Conservation (phyloP, 2,888 invertebrate species). For the Mythimna pallens region DNA sequence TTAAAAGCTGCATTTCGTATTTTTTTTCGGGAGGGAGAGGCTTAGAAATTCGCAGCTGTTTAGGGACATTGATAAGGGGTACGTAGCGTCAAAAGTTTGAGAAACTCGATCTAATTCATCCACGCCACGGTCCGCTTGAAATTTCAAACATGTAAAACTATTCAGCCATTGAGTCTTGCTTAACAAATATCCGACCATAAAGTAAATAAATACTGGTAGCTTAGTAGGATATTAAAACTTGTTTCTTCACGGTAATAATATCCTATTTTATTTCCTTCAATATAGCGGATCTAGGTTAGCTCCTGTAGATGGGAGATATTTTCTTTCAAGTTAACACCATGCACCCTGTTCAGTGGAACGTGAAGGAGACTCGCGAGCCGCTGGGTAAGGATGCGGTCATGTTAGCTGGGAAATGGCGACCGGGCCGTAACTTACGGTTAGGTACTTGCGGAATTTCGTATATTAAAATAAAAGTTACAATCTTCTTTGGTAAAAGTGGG, state of each 20-base stretch:
- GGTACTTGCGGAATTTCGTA: neutral
- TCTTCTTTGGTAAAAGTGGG: neutral
- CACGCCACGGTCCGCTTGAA: too few relatives aligned
- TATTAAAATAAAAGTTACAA: neutral
- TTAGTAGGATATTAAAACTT: neutral
- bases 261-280: neutral
- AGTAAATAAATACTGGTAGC: neutral
- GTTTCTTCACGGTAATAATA: neutral
- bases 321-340: constrained; percentile 34
- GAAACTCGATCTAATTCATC: too few relatives aligned
- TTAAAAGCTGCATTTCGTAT: too few relatives aligned
- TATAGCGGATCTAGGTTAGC: constrained; percentile 2
- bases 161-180: neutral
- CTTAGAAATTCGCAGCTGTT: too few relatives aligned
- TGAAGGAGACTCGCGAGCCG: constrained; percentile 17
- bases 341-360: constrained; percentile 29
- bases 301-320: neutral
- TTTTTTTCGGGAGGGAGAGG: too few relatives aligned
- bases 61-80: too few relatives aligned
- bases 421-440: neutral
- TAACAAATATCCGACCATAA: neutral
- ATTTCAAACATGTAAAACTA: neutral
- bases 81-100: too few relatives aligned
- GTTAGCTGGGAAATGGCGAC: neutral
- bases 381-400: constrained; percentile 4